These are phyloP conservation scores for Eueremaeus valkanovi DNA, from an alignment of 2,888 invertebrate genomes.

Conservation along the genomic window DNA sequence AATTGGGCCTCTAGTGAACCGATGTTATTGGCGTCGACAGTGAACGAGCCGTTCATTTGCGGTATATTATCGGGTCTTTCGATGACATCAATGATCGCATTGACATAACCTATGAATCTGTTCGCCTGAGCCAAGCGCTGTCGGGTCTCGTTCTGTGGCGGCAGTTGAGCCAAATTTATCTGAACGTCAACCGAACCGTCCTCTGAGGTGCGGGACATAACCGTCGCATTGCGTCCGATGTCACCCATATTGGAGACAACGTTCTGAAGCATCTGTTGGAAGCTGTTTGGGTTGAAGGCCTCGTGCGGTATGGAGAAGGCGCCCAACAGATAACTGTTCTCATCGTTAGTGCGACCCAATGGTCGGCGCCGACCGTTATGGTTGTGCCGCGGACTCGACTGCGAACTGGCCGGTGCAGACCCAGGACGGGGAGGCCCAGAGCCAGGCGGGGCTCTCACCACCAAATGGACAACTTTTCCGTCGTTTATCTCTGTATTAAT, in stretches of 20 bases:
- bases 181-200: constrained; percentile 53
- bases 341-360: constrained; percentile 9
- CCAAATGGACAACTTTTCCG: constrained; percentile 88
- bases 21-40: not conserved
- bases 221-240: constrained; percentile 52
- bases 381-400: constrained; percentile 41
- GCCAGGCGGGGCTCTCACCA: constrained; percentile 74
- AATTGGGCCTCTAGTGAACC: not conserved
- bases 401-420: constrained; percentile 39
- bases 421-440: constrained; percentile 34
- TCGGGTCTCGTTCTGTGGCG: constrained; percentile 30
- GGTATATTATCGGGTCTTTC: constrained; percentile 33
- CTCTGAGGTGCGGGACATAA: constrained; percentile 51
- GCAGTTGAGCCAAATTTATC: constrained; percentile 51
- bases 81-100: constrained; percentile 35
- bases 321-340: constrained; percentile 49
- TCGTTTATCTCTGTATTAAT: constrained; percentile 52
- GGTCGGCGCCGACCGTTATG: constrained; percentile 30
- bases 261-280: constrained; percentile 54
- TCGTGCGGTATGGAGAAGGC: constrained; percentile 53
- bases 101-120: constrained; percentile 33
- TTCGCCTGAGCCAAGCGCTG: constrained; percentile 23
- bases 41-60: not conserved
- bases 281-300: constrained; percentile 51
- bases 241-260: constrained; percentile 52